Evolutionary conservation across 1,140 invertebrate species (phyloP).

Genomic region (Aricia agestis): DNA sequence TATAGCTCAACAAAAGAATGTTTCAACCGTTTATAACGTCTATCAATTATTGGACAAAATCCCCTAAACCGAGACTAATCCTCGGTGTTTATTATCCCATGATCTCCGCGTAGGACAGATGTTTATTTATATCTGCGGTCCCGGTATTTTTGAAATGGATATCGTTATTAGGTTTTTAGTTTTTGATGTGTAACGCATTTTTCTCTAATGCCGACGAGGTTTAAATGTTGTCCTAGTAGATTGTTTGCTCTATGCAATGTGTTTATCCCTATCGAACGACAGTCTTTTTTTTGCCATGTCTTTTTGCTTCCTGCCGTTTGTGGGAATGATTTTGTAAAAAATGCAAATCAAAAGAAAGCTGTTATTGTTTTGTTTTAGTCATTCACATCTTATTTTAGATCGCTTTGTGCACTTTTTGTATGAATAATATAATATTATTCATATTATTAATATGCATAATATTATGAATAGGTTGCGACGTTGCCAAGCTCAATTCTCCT

Average conservation of each 20-base stretch:
- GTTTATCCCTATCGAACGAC: too few relatives aligned
- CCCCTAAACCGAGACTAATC: constrained; percentile 41
- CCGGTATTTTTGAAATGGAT: neutral
- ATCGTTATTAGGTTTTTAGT: neutral
- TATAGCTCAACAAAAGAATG: neutral
- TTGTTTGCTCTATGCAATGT: too few relatives aligned
- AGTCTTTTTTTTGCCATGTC: too few relatives aligned
- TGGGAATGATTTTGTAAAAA: too few relatives aligned
- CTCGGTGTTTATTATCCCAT: constrained; percentile 47
- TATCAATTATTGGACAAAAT: constrained; percentile 23
- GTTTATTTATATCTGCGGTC: constrained; percentile 43
- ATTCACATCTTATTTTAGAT: too few relatives aligned
- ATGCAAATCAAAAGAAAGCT: too few relatives aligned
- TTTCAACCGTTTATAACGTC: neutral
- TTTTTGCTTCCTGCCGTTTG: too few relatives aligned
- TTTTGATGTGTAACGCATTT: neutral
- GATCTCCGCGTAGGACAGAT: constrained; percentile 46
- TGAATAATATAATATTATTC: too few relatives aligned
- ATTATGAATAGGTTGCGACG: neutral
- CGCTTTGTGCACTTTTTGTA: too few relatives aligned
- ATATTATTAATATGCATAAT: neutral
- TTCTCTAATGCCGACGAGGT: too few relatives aligned
- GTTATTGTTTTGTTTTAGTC: too few relatives aligned
- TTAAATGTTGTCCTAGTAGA: too few relatives aligned
- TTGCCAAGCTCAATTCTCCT: constrained; percentile 8